Evolutionary conservation across 2,888 invertebrate genomes (phyloP).

Genomic region (Andricus curvator): DNA sequence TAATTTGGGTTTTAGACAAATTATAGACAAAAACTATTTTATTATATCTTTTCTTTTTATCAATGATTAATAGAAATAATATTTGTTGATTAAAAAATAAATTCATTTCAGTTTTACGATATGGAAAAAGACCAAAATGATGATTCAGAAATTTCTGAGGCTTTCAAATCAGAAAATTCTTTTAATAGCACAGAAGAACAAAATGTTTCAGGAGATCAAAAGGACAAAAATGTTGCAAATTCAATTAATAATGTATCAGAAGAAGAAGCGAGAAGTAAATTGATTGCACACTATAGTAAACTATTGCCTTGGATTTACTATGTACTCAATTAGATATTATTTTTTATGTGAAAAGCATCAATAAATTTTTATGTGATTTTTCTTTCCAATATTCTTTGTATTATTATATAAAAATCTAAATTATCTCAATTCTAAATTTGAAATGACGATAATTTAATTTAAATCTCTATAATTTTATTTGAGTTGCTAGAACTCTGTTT

Average conservation of each 20-base stretch:
- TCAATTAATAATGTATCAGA: constrained; percentile 51
- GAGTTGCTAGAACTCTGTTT: no score
- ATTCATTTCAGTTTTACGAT: neutral
- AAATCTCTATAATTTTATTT: no score
- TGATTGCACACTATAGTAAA: constrained; percentile 72
- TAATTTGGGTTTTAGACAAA: neutral
- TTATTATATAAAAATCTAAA: neutral
- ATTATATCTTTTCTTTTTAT: neutral
- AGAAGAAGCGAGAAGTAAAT: constrained; percentile 61
- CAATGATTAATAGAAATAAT: neutral
- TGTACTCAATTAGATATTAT: constrained; percentile 57
- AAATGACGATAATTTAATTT: no score
- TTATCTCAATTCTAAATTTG: no score
- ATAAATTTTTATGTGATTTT: neutral
- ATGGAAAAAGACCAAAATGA: neutral
- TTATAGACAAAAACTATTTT: neutral
- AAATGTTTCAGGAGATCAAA: neutral
- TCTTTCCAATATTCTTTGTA: neutral
- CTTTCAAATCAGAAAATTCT: neutral
- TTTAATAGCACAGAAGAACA: neutral
- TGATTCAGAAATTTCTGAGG: neutral
- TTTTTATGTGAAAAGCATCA: neutral
- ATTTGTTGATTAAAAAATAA: neutral
- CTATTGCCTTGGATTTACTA: constrained; percentile 72
- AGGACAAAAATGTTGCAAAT: neutral